These are phyloP conservation scores for Thaumetopoea pityocampa DNA, from an alignment of 1,140 invertebrate genomes.

Conservation along the genomic window DNA sequence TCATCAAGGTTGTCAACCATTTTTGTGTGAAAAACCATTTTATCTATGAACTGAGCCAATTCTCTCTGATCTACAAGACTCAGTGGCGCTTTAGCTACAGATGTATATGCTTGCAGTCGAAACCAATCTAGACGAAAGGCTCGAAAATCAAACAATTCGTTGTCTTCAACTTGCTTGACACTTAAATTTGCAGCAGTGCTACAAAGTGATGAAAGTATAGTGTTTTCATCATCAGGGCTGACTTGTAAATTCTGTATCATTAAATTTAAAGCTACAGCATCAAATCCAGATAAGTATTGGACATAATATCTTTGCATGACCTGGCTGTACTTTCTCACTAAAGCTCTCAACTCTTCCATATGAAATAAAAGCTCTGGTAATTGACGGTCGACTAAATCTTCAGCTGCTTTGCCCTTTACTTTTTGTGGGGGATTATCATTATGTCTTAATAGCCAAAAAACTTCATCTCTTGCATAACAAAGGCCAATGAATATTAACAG, in stretches of 20 bases:
- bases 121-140: slow-evolving; percentile 98
- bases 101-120: slow-evolving; percentile 95
- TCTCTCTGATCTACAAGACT: slow-evolving; percentile 91
- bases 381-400: slow-evolving; percentile 95
- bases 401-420: slow-evolving; percentile 89
- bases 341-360: slow-evolving; percentile 96
- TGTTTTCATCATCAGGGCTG: slow-evolving; percentile 95
- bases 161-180: slow-evolving; percentile 97
- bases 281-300: slow-evolving; percentile 96
- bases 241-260: slow-evolving; percentile 91
- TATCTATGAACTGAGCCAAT: slow-evolving; percentile 94
- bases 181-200: slow-evolving; percentile 91
- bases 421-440: slow-evolving; percentile 94
- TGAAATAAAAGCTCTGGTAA: slow-evolving; percentile 98
- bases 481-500: slow-evolving; percentile 97
- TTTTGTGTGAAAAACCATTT: slow-evolving; percentile 97
- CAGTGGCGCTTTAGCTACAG: slow-evolving; percentile 88
- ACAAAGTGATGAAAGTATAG: slow-evolving; percentile 95
- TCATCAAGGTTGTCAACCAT: slow-evolving; percentile 99
- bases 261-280: slow-evolving; percentile 94
- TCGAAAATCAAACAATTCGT: slow-evolving; percentile 96
- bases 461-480: slow-evolving; percentile 96
- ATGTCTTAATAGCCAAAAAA: slow-evolving; percentile 97
- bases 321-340: slow-evolving; percentile 96
- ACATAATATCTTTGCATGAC: slow-evolving; percentile 99